Percentiles rank a stretch among this genome's conserved stretches.
phyloP scores from a whole-genome alignment of 1,140 invertebrate genomes.

The Bombus pyrosoma region DNA sequence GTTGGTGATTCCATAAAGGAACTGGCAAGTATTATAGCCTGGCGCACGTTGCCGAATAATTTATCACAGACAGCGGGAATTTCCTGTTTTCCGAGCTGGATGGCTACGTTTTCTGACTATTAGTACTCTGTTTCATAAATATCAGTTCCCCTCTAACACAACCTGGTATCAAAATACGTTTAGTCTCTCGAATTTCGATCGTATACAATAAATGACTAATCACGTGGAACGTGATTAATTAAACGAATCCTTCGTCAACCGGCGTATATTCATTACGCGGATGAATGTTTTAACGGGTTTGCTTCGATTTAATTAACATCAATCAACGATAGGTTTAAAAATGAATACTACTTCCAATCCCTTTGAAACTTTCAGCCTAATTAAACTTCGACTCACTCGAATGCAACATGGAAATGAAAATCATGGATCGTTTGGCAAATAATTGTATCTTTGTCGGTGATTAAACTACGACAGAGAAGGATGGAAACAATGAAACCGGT shows the following conservation, averaged over 20 bases:
- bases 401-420: neutral
- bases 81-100: no score
- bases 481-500: neutral
- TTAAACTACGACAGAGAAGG: neutral
- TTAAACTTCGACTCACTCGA: neutral
- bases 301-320: slow-evolving; percentile 35
- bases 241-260: neutral
- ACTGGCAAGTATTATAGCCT: neutral
- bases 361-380: neutral
- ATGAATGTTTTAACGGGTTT: slow-evolving; percentile 2
- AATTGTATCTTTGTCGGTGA: neutral
- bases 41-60: slow-evolving; percentile 39
- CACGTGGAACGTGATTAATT: slow-evolving; percentile 25
- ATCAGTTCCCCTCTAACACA: neutral
- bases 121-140: neutral
- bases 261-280: slow-evolving; percentile 4
- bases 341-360: neutral
- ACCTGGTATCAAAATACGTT: neutral
- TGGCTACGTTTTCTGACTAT: neutral
- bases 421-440: neutral
- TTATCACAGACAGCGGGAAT: slow-evolving; percentile 39
- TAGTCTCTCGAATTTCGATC: neutral
- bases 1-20: slow-evolving; percentile 44
- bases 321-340: neutral
- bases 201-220: slow-evolving; percentile 26